Percentiles rank a stretch among this genome's conserved stretches.
Conservation (phyloP, 2,113 vertebrate species). For the Perognathus longimembris region DNA sequence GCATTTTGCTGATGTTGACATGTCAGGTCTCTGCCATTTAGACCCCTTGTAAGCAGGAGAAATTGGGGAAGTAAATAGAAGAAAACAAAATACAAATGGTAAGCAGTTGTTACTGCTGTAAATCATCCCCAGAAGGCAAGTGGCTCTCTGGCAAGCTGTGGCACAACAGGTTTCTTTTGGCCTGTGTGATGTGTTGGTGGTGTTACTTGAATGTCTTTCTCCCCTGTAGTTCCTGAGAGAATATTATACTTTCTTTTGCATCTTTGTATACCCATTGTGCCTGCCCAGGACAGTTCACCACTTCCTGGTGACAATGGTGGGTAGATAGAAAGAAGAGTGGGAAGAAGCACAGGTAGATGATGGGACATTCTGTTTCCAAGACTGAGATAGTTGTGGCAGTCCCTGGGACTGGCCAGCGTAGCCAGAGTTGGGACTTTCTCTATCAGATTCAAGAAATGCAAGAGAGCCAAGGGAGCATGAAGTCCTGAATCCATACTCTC, state of each 20-base stretch:
- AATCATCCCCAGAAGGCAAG: background rate
- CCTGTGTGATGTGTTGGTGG: background rate
- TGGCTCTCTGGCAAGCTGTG: too few species aligned
- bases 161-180: background rate
- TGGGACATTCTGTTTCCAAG: background rate
- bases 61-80: background rate
- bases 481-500: too few species aligned
- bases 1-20: background rate
- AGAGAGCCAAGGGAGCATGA: background rate
- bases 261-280: background rate
- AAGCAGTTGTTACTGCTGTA: rapidly evolving
- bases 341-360: background rate
- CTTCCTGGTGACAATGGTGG: background rate
- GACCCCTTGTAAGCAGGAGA: background rate
- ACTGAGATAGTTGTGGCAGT: background rate
- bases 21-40: background rate
- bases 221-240: background rate
- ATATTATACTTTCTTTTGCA: background rate
- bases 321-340: background rate
- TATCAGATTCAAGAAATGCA: background rate
- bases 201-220: background rate
- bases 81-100: background rate
- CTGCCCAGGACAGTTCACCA: conserved; percentile 22
- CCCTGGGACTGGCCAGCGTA: background rate
- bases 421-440: background rate